These are phyloP conservation scores for Nesoenas mayeri DNA, from an alignment of 2,113 vertebrate species.

Conservation along the genomic window DNA sequence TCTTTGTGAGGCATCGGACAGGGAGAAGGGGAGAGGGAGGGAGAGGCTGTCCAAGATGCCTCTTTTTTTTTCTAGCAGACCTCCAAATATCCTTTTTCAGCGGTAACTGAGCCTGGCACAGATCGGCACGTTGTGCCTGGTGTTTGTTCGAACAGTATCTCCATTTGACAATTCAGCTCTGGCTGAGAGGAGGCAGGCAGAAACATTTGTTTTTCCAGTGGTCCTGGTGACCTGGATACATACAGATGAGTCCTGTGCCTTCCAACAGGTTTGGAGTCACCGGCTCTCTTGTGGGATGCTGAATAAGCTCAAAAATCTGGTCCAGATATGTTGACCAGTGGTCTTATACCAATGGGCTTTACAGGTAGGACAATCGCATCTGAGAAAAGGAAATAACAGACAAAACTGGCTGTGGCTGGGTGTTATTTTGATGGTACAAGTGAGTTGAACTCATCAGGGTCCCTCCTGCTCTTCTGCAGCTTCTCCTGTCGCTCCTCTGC, in stretches of 20 bases:
- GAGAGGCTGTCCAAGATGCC: not conserved
- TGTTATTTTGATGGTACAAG: not conserved
- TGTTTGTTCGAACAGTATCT: not conserved
- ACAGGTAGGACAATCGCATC: not conserved
- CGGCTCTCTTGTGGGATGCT: not conserved
- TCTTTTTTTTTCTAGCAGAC: not conserved
- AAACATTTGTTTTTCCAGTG: not conserved
- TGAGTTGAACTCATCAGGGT: not conserved
- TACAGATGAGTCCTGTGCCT: not conserved
- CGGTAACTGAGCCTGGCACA: not conserved
- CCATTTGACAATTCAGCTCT: not conserved
- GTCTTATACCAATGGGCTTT: not conserved
- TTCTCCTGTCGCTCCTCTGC: not conserved
- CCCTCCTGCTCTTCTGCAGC: too few relatives aligned
- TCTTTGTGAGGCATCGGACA: constrained; percentile 26
- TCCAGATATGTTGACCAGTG: not conserved
- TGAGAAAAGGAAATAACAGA: not conserved
- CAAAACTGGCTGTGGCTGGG: not conserved
- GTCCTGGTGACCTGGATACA: constrained; percentile 9
- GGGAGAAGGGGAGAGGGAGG: not conserved
- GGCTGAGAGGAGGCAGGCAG: not conserved
- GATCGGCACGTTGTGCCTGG: not conserved
- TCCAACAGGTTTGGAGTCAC: not conserved
- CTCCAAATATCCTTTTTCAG: not conserved
- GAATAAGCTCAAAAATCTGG: not conserved